These are phyloP conservation scores for Podiceps cristatus DNA, from an alignment of 2,113 vertebrate genomes.

Conservation along the genomic window DNA sequence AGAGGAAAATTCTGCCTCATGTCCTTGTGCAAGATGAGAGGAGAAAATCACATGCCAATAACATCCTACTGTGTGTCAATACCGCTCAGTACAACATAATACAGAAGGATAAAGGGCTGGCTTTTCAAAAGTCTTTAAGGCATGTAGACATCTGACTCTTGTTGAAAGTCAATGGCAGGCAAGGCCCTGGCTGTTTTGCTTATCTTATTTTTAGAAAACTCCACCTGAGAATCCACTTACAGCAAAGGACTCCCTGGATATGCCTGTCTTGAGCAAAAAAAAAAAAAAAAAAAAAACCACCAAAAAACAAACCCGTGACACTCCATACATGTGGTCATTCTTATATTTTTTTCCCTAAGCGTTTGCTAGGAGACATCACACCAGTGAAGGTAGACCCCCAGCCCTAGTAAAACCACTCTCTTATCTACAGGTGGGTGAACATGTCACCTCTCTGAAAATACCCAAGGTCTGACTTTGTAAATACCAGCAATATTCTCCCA, in stretches of 20 bases:
- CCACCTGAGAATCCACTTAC: background rate
- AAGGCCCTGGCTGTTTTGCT: background rate
- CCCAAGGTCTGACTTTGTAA: background rate
- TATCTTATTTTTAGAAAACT: background rate
- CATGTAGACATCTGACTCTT: background rate
- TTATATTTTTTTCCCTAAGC: background rate
- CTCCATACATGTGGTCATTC: background rate
- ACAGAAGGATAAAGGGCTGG: background rate
- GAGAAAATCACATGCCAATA: constrained; percentile 31
- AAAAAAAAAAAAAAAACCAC: too few relatives aligned
- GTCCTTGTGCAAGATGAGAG: background rate
- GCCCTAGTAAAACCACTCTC: background rate
- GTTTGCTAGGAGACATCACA: background rate
- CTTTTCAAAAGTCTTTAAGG: background rate
- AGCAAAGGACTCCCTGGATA: background rate
- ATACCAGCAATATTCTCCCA: background rate
- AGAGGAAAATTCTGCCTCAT: background rate
- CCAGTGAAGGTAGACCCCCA: background rate
- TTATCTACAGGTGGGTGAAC: background rate
- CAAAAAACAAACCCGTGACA: too few relatives aligned
- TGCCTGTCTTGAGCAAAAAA: background rate
- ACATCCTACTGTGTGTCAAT: background rate
- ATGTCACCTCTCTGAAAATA: background rate
- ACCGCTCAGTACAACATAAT: background rate
- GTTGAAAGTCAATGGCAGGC: background rate